Conservation (phyloP, 1,140 invertebrate species). For the Oppia nitens region DNA sequence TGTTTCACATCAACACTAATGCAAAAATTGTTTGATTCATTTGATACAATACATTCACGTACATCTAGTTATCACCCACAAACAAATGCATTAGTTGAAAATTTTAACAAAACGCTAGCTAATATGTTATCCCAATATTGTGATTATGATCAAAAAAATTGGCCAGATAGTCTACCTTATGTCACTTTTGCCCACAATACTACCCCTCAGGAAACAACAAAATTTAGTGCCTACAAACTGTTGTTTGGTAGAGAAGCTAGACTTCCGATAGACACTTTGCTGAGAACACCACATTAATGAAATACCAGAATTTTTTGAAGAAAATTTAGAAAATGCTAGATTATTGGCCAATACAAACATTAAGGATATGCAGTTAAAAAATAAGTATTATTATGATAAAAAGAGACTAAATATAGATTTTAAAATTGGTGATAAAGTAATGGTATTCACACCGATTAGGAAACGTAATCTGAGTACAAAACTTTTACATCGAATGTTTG, state of each 20-base stretch:
- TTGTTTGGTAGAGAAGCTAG: constrained; percentile 29
- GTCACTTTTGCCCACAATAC: constrained; percentile 33
- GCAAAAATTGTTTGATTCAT: constrained; percentile 12
- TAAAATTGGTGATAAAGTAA: constrained; percentile 10
- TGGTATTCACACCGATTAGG: constrained; percentile 11
- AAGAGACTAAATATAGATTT: background rate
- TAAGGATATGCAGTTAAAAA: background rate
- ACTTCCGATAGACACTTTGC: background rate
- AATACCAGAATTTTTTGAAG: background rate
- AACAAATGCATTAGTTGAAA: constrained; percentile 20
- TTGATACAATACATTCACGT: constrained; percentile 4
- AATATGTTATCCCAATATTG: constrained; percentile 22
- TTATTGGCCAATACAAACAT: background rate
- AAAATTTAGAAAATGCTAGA: background rate
- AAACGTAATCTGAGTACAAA: constrained; percentile 12
- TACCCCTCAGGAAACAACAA: constrained; percentile 27
- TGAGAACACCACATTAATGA: background rate
- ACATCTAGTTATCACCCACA: constrained; percentile 14
- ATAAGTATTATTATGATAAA: background rate
- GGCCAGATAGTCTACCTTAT: constrained; percentile 30
- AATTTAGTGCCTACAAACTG: constrained; percentile 29
- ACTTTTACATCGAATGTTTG: constrained; percentile 11
- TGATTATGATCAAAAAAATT: constrained; percentile 26
- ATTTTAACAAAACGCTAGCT: constrained; percentile 18
- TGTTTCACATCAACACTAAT: constrained; percentile 27